Evolutionary conservation across 2,797 vertebrate species (phyloP), one percentile per base, ranked within the genome.

Genomic region (Microhierax caerulescens): DNA sequence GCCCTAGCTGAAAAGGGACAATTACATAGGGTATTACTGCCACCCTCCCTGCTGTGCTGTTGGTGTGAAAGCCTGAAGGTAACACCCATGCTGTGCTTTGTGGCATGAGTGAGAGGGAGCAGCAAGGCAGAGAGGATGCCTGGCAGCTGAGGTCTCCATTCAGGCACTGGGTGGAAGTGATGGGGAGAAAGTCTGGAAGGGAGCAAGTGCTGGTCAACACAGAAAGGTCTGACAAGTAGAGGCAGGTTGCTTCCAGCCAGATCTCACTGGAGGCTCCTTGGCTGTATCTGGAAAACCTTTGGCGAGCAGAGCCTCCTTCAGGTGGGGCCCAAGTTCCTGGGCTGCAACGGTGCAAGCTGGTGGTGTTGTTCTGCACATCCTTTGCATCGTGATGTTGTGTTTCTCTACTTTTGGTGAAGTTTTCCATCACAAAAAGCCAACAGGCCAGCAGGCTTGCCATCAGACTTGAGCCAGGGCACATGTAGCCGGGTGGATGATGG

Each of bases 321-420:
- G 37, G 9, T 23, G 8, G 25, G 15, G 5, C 11, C 10, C 15
- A 36, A 51, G 43, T 43, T 8, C 20, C 51, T 27, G 41, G 18
- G 48, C 13, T 1, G 1, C 22, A 22, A 1, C 59, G 19, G 7
- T n/a, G 13, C 45, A 41, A 73, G 17, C 43, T 77, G n/a, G 8
- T 17, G 10, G 19, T 63, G 47, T 19, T 2, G 0, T 54, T 88
- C 22, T 53, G 24, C 25, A 32, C 1, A 2, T 50, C 20, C 10
- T n/a, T 21, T 79, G 45, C 7, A 0, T 9, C 57, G 36, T 43
- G 43, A 28, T 0, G 0, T 12, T 27, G 1, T 51, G 8, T 61
- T 90, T 95, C 50, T 36, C 23, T 70, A 30, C 12, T 45, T 20
- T 50, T 50, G 17, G 18, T 72, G 68, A 50, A 50, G 28, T 11